phyloP scores from a whole-genome alignment of 2,888 invertebrate genomes.

The Leptopilina myrica region DNA sequence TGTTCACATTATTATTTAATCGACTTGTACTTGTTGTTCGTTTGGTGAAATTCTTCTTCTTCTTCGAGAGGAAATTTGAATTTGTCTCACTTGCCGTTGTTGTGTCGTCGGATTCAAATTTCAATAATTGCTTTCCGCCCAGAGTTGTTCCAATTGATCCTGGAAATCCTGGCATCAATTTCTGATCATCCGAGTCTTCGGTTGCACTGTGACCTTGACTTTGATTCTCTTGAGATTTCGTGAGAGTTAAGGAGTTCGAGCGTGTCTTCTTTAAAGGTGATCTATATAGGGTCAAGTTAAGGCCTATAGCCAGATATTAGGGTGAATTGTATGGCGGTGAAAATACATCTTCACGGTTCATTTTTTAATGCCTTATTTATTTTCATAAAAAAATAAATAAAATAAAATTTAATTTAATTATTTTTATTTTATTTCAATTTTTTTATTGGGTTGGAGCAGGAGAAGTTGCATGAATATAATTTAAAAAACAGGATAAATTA shows the following conservation, averaged over 20 bases:
- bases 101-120: conserved; percentile 74
- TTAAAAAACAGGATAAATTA: not conserved
- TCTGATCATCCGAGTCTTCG: conserved; percentile 60
- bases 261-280: conserved; percentile 72
- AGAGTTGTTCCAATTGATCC: conserved; percentile 45
- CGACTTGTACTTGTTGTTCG: conserved; percentile 73
- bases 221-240: conserved; percentile 63
- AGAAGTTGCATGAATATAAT: not conserved
- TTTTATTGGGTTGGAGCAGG: not conserved
- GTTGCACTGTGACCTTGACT: conserved; percentile 55
- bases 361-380: not conserved
- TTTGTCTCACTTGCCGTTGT: conserved; percentile 74
- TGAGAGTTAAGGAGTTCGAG: conserved; percentile 69
- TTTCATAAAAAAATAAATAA: too few species aligned
- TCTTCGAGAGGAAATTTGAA: conserved; percentile 66
- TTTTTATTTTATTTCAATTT: too few species aligned
- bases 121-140: conserved; percentile 60
- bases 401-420: too few species aligned
- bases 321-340: conserved; percentile 75
- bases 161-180: conserved; percentile 57
- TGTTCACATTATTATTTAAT: conserved; percentile 66
- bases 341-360: conserved; percentile 71
- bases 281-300: conserved; percentile 76
- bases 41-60: conserved; percentile 67
- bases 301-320: conserved; percentile 77